Conservation (phyloP, 2,797 vertebrate species). For the Gymnodraco acuticeps region DNA sequence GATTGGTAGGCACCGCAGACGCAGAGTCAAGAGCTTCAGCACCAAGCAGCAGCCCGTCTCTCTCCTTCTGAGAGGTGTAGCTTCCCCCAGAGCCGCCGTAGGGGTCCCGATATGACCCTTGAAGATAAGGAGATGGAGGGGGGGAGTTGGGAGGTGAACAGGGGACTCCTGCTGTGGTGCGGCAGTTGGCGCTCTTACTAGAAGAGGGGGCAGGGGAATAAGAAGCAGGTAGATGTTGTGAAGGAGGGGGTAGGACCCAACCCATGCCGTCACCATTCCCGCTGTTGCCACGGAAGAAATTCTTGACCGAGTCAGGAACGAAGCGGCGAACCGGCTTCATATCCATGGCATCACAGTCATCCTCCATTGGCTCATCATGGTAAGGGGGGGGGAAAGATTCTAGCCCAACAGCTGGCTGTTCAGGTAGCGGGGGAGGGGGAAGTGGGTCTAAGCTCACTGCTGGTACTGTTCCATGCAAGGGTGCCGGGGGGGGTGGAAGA, state of each 20-base stretch:
- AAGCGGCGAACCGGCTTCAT: constrained; percentile 92
- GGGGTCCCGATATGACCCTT: constrained; percentile 80
- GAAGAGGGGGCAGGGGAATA: constrained; percentile 49
- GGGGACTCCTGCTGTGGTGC: constrained; percentile 78
- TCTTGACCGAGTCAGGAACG: constrained; percentile 93
- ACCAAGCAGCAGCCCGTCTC: constrained; percentile 82
- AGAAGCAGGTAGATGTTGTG: constrained; percentile 8
- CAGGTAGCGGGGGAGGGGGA: constrained; percentile 90
- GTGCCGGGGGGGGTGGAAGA: constrained; percentile 45
- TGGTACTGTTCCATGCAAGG: constrained; percentile 55
- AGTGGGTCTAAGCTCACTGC: constrained; percentile 83
- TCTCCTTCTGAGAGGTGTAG: constrained; percentile 82
- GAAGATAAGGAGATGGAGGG: constrained; percentile 85
- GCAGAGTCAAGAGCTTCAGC: constrained; percentile 79
- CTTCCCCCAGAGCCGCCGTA: constrained; percentile 83
- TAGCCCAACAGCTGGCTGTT: constrained; percentile 84
- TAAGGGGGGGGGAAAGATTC: constrained; percentile 74
- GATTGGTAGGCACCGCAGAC: constrained; percentile 78
- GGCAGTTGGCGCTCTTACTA: constrained; percentile 41
- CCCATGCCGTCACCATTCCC: constrained; percentile 63
- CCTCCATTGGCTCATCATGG: constrained; percentile 59
- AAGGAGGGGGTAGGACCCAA: constrained; percentile 59
- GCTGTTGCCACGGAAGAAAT: constrained; percentile 88
- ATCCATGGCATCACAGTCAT: constrained; percentile 79
- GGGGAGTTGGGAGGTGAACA: constrained; percentile 87